These are phyloP conservation scores for Saccostrea cuccullata DNA, from an alignment of 1,140 invertebrate genomes.

Conservation along the genomic window DNA sequence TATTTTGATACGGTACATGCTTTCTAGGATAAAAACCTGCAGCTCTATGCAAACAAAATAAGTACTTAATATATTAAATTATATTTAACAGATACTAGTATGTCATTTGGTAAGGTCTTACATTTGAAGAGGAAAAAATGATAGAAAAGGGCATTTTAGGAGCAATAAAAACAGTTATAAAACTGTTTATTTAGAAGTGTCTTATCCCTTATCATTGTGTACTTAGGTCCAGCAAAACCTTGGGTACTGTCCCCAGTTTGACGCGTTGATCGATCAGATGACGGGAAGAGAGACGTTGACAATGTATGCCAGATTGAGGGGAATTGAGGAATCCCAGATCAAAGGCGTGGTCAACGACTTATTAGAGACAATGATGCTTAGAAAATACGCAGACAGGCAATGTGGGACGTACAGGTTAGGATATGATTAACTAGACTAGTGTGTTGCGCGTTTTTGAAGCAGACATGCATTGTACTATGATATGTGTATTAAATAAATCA, in stretches of 20 bases:
- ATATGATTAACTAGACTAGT: background rate
- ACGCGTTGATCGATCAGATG: conserved; percentile 80
- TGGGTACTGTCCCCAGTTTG: conserved; percentile 80
- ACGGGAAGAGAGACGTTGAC: conserved; percentile 84
- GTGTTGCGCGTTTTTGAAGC: too few relatives aligned
- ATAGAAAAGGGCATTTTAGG: too few relatives aligned
- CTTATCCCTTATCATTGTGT: background rate
- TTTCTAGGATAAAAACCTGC: too few relatives aligned
- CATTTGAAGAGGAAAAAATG: too few relatives aligned
- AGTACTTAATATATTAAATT: too few relatives aligned
- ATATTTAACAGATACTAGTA: too few relatives aligned
- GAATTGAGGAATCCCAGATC: conserved; percentile 77
- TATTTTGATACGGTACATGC: too few relatives aligned
- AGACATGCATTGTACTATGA: too few relatives aligned
- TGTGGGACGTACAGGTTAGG: conserved; percentile 50
- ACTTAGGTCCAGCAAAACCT: conserved; percentile 73
- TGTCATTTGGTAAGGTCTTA: too few relatives aligned
- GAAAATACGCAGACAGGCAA: conserved; percentile 45
- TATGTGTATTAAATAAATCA: too few relatives aligned
- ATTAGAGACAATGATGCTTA: conserved; percentile 66
- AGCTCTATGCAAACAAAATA: too few relatives aligned
- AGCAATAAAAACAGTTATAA: background rate
- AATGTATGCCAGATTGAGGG: conserved; percentile 87
- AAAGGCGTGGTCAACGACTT: conserved; percentile 75
- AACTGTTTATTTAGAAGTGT: too few relatives aligned